Conservation (phyloP, 2,888 invertebrate species). For the Criorhina ranunculi region DNA sequence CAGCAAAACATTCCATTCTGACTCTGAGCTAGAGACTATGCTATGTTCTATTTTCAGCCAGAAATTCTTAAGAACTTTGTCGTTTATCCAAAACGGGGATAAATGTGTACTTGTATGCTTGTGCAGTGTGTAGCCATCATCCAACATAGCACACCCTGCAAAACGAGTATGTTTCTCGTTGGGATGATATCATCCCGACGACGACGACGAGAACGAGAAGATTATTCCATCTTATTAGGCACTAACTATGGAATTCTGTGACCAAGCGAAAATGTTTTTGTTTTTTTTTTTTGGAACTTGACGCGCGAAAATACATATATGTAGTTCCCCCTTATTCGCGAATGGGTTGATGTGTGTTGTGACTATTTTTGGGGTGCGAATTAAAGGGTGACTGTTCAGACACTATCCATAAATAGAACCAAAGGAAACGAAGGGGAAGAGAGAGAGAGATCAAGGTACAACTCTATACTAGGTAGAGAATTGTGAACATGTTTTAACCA, state of each 20-base stretch:
- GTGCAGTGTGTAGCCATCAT: slow-evolving; percentile 21
- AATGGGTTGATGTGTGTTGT: slow-evolving; percentile 52
- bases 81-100: slow-evolving; percentile 55
- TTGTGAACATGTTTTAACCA: slow-evolving; percentile 6
- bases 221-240: slow-evolving; percentile 66
- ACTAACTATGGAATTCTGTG: slow-evolving; percentile 61
- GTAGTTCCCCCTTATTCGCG: slow-evolving; percentile 29
- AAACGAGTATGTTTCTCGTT: slow-evolving; percentile 41
- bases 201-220: slow-evolving; percentile 25
- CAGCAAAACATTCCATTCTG: slow-evolving; percentile 45
- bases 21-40: slow-evolving; percentile 44
- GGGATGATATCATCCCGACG: slow-evolving; percentile 66
- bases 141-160: slow-evolving; percentile 49
- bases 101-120: neutral
- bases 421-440: neutral
- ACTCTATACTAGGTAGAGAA: neutral
- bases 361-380: slow-evolving; percentile 67
- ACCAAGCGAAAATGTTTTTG: slow-evolving; percentile 34
- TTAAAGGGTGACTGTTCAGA: slow-evolving; percentile 65
- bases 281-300: slow-evolving; percentile 14
- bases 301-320: slow-evolving; percentile 64
- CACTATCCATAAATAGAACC: slow-evolving; percentile 44
- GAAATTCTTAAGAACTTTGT: slow-evolving; percentile 60
- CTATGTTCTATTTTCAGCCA: slow-evolving; percentile 65
- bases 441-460: neutral